Evolutionary conservation across 2,797 vertebrate species (phyloP), one percentile per base, ranked within the genome.

Genomic region (Crenichthys baileyi): DNA sequence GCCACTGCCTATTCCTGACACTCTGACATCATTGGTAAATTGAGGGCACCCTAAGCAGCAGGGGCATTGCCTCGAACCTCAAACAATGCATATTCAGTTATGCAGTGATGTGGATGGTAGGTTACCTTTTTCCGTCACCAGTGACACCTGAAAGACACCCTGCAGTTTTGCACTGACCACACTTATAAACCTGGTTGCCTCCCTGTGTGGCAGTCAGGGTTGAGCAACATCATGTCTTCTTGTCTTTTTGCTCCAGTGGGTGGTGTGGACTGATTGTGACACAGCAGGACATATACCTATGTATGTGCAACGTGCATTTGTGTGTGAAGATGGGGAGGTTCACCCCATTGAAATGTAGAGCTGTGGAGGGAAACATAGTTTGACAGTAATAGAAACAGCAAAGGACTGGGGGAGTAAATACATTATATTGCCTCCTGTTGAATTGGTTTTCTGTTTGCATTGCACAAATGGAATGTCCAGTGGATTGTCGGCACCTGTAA

Each of bases 101-200:
- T 81, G 84, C 77, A 81, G 84, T 75, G 87, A 86, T 85, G 82
- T 83, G 75, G 61, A 65, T 53, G 63, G 77, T 48, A 51, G 50
- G 79, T 78, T 91, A 84, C 79, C 84, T 85, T 87, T 68, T 83
- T 88, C 86, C 80, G 89, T 91, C 87, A 86, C 83, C 74, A 31
- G 65, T 95, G 94, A 94, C 91, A 93, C 89, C 90, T 95, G 89
- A 94, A 92, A 92, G 93, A 92, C 90, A 85, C 88, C 80, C 88
- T 80, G 88, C 89, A 81, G 90, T 58, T 82, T 91, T 91, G 80
- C 91, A 88, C 81, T 90, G 90, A 91, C 92, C 93, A 93, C 92
- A 79, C 83, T 88, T 87, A 84, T 85, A 83, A 90, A 78, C 83
- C 82, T 24, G n/a, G 78, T 70, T 71, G 65, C 70, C 70, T 74